Conservation (phyloP, 2,113 vertebrate species). For the Ailurus styani region DNA sequence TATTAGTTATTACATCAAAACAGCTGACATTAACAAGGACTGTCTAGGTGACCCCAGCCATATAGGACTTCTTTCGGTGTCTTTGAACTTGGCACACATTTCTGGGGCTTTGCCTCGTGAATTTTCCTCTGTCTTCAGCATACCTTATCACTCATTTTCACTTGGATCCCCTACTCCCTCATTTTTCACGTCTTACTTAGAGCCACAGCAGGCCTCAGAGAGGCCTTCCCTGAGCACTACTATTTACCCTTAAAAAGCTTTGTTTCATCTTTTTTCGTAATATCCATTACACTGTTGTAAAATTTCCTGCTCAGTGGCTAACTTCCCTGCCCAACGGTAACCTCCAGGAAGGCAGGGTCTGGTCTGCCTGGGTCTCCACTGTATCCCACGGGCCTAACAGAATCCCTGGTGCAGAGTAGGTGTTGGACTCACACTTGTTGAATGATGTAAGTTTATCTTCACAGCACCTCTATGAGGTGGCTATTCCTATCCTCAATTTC, state of each 20-base stretch:
- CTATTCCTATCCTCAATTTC: neutral
- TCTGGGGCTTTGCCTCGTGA: neutral
- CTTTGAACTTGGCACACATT: neutral
- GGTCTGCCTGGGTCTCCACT: too few relatives aligned
- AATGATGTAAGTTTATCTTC: neutral
- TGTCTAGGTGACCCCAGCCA: neutral
- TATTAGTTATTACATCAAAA: neutral
- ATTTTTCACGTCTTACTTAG: neutral
- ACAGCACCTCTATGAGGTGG: neutral
- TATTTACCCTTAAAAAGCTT: neutral
- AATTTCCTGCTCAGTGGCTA: neutral
- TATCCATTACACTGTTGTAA: neutral
- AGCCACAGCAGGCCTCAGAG: neutral
- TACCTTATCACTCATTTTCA: neutral
- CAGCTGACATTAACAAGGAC: neutral
- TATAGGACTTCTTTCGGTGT: neutral
- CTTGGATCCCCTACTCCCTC: neutral
- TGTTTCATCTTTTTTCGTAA: neutral
- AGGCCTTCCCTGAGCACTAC: neutral
- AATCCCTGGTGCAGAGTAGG: accelerated
- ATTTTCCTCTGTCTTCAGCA: neutral
- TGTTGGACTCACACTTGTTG: accelerated
- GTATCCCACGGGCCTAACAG: neutral
- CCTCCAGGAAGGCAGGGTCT: neutral
- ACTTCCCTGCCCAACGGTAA: neutral